phyloP scores from a whole-genome alignment of 2,113 vertebrate genomes.

The Athene cunicularia region DNA sequence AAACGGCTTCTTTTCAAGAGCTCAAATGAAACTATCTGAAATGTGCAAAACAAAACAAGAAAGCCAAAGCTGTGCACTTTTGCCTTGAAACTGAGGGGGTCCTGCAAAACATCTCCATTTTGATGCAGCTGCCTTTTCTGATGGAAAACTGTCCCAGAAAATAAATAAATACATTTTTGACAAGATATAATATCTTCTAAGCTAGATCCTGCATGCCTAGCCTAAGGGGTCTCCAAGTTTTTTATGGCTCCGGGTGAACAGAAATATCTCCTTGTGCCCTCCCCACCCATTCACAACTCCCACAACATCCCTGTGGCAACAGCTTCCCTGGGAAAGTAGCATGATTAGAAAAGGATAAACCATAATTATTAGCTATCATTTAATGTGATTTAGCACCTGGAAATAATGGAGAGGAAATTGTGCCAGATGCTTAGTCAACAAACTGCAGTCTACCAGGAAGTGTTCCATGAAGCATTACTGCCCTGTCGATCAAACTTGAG shows the following conservation, averaged over 20 bases:
- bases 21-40: not conserved
- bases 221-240: conserved; percentile 47
- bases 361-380: conserved; percentile 59
- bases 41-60: not conserved
- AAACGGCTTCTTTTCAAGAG: not conserved
- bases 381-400: conserved; percentile 55
- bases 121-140: not conserved
- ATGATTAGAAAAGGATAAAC: conserved; percentile 31
- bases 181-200: not conserved
- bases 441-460: not conserved
- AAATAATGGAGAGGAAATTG: conserved; percentile 1
- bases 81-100: not conserved
- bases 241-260: conserved; percentile 3
- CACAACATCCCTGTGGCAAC: conserved; percentile 62
- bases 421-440: conserved; percentile 51
- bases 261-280: conserved; percentile 17
- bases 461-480: not conserved
- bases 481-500: not conserved
- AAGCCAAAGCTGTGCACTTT: not conserved
- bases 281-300: conserved; percentile 32
- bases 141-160: not conserved
- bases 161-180: not conserved
- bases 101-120: not conserved
- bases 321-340: conserved; percentile 56
- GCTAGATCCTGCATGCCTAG: not conserved